Percentiles rank a stretch among this genome's conserved stretches.
Evolutionary conservation across 1,140 invertebrate species (phyloP).

Genomic region (Drosophila tropicalis): DNA sequence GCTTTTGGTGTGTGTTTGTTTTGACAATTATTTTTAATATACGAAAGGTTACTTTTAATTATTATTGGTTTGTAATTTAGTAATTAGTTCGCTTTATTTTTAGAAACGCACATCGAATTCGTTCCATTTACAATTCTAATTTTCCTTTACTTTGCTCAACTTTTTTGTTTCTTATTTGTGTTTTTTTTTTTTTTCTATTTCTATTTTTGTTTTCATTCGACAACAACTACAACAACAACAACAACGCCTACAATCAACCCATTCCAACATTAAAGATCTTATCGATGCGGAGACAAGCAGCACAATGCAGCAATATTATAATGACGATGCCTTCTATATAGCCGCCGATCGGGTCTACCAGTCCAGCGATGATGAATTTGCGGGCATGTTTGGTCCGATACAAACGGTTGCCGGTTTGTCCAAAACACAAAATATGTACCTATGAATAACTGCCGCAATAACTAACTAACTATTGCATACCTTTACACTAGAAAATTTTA

Average conservation of each 20-base stretch:
- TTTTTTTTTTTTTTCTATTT: constrained; percentile 22
- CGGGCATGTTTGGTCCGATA: constrained; percentile 80
- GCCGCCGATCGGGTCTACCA: constrained; percentile 80
- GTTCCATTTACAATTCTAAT: constrained; percentile 2
- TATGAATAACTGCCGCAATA: not conserved
- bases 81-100: constrained; percentile 28
- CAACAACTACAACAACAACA: not conserved
- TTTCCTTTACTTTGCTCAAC: constrained; percentile 10
- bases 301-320: constrained; percentile 77
- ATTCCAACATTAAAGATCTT: constrained; percentile 46
- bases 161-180: constrained; percentile 15
- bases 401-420: constrained; percentile 80
- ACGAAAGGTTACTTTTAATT: constrained; percentile 31
- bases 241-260: not conserved
- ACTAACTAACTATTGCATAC: constrained; percentile 7
- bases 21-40: constrained; percentile 19
- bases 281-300: constrained; percentile 75
- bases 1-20: not conserved
- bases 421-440: constrained; percentile 11
- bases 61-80: constrained; percentile 24
- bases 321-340: constrained; percentile 81
- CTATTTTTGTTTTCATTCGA: not conserved
- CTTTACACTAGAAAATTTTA: constrained; percentile 40
- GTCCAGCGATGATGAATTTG: constrained; percentile 78
- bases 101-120: not conserved